Conservation (phyloP, 2,888 invertebrate species). For the Pherbina coryleti region DNA sequence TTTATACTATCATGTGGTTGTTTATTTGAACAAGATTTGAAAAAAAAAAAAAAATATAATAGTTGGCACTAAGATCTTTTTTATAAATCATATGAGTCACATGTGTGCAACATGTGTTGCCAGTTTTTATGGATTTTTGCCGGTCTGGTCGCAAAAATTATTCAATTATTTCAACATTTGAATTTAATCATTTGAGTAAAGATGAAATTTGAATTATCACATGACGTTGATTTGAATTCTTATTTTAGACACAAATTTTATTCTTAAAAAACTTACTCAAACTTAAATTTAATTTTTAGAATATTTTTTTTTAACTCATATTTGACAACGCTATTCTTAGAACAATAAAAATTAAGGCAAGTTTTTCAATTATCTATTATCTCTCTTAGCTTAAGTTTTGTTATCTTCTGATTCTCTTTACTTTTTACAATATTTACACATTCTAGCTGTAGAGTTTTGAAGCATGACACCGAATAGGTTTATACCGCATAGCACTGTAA, state of each 20-base stretch:
- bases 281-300: too few species aligned
- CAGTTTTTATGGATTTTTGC: neutral
- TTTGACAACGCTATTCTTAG: too few species aligned
- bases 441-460: neutral
- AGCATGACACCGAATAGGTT: neutral
- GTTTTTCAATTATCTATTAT: neutral
- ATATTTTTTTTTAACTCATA: too few species aligned
- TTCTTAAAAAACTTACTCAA: too few species aligned
- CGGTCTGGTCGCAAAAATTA: too few species aligned
- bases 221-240: too few species aligned
- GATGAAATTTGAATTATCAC: too few species aligned
- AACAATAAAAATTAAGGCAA: too few species aligned
- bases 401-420: neutral
- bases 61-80: neutral
- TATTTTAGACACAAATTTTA: too few species aligned
- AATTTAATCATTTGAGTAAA: too few species aligned
- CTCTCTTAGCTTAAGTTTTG: neutral
- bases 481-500: neutral
- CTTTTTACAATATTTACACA: neutral
- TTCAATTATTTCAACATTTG: too few species aligned
- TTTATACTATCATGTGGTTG: too few species aligned
- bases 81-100: neutral
- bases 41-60: neutral
- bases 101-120: conserved; percentile 7
- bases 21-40: neutral